Conservation (phyloP, 2,113 vertebrate genomes). For the Castor canadensis region DNA sequence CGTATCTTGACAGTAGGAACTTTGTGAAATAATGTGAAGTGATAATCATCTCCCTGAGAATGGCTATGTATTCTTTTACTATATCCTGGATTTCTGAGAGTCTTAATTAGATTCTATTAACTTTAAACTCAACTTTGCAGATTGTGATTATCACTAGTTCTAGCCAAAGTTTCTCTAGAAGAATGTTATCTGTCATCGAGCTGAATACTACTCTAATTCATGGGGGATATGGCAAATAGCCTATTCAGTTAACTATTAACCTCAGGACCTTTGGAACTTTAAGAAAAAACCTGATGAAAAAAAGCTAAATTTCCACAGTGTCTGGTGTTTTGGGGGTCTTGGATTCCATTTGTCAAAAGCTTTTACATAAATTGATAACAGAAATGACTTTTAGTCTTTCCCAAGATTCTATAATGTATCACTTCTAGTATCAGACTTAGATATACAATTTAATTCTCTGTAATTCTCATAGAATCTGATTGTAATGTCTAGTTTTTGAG, state of each 20-base stretch:
- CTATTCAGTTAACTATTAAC: slow-evolving; percentile 23
- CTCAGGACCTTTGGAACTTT: slow-evolving; percentile 30
- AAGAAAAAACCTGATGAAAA: slow-evolving; percentile 43
- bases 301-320: not conserved
- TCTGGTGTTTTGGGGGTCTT: slow-evolving; percentile 26
- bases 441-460: slow-evolving; percentile 43
- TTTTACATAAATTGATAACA: slow-evolving; percentile 53
- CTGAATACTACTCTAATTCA: slow-evolving; percentile 23
- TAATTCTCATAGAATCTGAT: slow-evolving; percentile 38
- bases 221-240: not conserved
- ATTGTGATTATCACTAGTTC: not conserved
- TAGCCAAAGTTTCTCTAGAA: slow-evolving; percentile 11
- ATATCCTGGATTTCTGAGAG: slow-evolving; percentile 30
- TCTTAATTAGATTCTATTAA: slow-evolving; percentile 10
- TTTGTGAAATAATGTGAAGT: not conserved
- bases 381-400: slow-evolving; percentile 59
- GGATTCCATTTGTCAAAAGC: slow-evolving; percentile 44
- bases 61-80: not conserved
- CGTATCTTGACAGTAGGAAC: not conserved
- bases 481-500: slow-evolving; percentile 55
- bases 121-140: slow-evolving; percentile 13
- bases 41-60: not conserved
- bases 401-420: slow-evolving; percentile 14
- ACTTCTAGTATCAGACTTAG: slow-evolving; percentile 35
- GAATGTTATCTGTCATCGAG: not conserved